These are phyloP conservation scores for Orchesella flavescens DNA, from an alignment of 2,888 invertebrate genomes.

Conservation along the genomic window DNA sequence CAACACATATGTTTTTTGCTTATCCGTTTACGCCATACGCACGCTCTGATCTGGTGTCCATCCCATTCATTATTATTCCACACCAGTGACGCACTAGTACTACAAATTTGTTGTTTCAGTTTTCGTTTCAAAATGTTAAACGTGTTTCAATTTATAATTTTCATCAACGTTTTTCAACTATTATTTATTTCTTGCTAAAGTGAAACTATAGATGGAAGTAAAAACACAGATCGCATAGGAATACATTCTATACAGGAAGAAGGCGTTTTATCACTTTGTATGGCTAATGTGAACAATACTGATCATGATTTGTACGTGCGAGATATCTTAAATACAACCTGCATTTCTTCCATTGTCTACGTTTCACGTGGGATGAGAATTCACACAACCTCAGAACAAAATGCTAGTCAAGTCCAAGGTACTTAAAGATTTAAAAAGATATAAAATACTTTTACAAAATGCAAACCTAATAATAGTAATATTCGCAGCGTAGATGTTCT, in stretches of 20 bases:
- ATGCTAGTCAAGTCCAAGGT: neutral
- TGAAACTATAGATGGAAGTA: no score
- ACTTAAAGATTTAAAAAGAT: neutral
- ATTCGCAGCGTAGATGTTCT: neutral
- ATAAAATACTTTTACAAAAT: neutral
- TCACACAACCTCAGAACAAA: neutral
- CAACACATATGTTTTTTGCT: no score
- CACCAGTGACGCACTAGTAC: no score
- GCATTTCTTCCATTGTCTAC: constrained; percentile 50
- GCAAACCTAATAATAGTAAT: neutral
- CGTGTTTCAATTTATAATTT: no score
- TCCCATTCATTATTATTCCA: no score
- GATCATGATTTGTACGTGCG: constrained; percentile 23
- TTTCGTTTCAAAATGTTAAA: no score
- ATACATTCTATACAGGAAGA: neutral
- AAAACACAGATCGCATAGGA: neutral
- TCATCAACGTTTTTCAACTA: no score
- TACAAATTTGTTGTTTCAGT: no score
- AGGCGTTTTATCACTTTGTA: constrained; percentile 27
- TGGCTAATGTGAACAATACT: constrained; percentile 11
- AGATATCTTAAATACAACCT: constrained; percentile 36
- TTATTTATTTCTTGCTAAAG: no score
- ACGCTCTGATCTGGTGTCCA: no score
- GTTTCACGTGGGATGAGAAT: constrained; percentile 36
- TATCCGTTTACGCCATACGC: no score